Base-by-base conservation (phyloP, 2,888 invertebrate genomes). In the Megamerina dolium region DNA sequence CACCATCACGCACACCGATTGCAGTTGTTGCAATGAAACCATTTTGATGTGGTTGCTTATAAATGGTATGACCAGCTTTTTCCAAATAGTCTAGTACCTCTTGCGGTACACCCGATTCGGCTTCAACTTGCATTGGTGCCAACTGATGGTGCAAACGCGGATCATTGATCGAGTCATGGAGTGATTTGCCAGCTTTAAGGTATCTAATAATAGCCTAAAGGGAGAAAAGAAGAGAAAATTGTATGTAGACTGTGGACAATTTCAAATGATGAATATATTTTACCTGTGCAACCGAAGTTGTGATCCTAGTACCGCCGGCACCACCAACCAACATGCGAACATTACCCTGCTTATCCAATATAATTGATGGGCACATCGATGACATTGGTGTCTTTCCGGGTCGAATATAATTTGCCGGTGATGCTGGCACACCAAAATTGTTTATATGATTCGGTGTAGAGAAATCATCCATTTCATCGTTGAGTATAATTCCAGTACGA, bases 381-480 rank as follows among this genome's bases (percentile, higher is more conserved):
- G 93, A 94, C 58, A 93, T 73, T 0, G 95, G 91, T 29, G 87
- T 77, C 61, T 90, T 87, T 3, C 85, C 83, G 0, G 93, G 88
- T 20, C 71, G 74, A 36, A 95, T 83, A 65, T 81, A 85, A 73
- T 96, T 97, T 2, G 85, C 82, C 1, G 83, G 81, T 1, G 89
- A 88, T 0, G 94, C 85, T 1, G 87, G 86, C 35, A 90, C 68
- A 2, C 81, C 83, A 60, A 83, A 89, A 2, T 77, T 72, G 52
- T 82, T 89, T 59, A 86, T 85, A 1, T 76, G 76, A 30, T 83
- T 81, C 0, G 90, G 88, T 0, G 85, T 82, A 0, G 92, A 89
- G 70, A 96, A 97, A 64, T 96, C 96, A 59, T 95, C 93, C 94
- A 97, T 96, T 57, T 90, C 87, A 66, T 93, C 87, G 70, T 96